Conservation (phyloP, 2,113 vertebrate species). For the Eupsittula cactorum region DNA sequence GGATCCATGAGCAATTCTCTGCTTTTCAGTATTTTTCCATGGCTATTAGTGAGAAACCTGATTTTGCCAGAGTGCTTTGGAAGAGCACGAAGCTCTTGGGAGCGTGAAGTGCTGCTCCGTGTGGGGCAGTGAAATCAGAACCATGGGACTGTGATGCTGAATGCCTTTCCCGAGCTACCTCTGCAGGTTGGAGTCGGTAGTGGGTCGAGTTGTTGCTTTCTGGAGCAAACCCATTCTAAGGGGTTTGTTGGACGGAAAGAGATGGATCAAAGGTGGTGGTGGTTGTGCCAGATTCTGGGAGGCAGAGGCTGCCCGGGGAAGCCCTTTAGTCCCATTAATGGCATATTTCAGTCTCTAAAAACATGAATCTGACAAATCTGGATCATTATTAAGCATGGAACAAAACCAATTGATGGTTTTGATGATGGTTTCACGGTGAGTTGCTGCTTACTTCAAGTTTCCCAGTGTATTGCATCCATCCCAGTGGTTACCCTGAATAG, state of each 20-base stretch:
- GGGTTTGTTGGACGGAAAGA: background rate
- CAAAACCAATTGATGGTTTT: background rate
- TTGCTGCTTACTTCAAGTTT: accelerated
- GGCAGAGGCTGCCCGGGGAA: background rate
- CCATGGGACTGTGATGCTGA: background rate
- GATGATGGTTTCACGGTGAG: accelerated
- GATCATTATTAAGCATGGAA: accelerated
- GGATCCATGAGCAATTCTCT: background rate
- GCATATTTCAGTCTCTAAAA: background rate
- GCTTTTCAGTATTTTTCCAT: background rate
- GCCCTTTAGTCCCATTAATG: accelerated
- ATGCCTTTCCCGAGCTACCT: background rate
- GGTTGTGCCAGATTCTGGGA: background rate
- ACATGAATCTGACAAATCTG: background rate
- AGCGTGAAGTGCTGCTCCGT: background rate
- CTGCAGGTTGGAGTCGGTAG: accelerated
- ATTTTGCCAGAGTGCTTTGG: accelerated
- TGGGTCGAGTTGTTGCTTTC: background rate
- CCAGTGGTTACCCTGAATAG: background rate
- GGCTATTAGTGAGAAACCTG: background rate
- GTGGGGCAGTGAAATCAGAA: background rate
- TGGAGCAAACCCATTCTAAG: background rate
- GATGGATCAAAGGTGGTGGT: accelerated
- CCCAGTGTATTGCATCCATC: accelerated
- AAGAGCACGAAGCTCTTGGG: background rate